Conservation (phyloP, 2,113 vertebrate genomes). For the Alces alces region DNA sequence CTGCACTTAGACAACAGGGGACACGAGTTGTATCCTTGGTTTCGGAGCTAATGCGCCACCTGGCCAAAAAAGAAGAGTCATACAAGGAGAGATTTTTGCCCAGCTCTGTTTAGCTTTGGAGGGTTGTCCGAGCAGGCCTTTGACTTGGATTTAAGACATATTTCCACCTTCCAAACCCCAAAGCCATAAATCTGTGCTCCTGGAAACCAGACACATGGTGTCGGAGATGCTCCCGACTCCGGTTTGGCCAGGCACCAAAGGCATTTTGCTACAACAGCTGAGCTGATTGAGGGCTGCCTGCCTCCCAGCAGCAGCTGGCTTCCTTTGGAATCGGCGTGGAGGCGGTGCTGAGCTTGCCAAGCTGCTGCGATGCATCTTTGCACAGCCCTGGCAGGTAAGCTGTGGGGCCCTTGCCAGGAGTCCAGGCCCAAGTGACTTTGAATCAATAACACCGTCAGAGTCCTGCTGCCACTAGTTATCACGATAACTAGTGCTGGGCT, state of each 20-base stretch:
- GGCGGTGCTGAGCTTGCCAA: rapidly evolving
- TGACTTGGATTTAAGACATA: neutral
- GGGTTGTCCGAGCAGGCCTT: neutral
- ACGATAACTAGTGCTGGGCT: neutral
- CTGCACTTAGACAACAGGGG: neutral
- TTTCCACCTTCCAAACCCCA: neutral
- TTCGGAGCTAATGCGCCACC: neutral
- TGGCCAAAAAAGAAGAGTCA: neutral
- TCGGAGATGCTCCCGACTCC: neutral
- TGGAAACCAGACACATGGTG: neutral
- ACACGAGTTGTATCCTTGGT: neutral
- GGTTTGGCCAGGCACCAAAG: neutral
- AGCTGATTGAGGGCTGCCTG: neutral
- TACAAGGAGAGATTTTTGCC: rapidly evolving
- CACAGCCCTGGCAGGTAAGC: rapidly evolving
- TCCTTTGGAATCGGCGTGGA: rapidly evolving
- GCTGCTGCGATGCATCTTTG: too few relatives aligned
- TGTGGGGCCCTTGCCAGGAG: neutral
- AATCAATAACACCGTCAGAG: neutral
- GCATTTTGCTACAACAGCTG: neutral
- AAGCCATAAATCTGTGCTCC: neutral
- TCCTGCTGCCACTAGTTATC: too few relatives aligned
- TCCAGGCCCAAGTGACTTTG: neutral
- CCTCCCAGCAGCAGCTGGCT: neutral
- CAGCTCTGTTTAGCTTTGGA: neutral